Conservation (phyloP, 2,888 invertebrate species). For the Tachina grossa region DNA sequence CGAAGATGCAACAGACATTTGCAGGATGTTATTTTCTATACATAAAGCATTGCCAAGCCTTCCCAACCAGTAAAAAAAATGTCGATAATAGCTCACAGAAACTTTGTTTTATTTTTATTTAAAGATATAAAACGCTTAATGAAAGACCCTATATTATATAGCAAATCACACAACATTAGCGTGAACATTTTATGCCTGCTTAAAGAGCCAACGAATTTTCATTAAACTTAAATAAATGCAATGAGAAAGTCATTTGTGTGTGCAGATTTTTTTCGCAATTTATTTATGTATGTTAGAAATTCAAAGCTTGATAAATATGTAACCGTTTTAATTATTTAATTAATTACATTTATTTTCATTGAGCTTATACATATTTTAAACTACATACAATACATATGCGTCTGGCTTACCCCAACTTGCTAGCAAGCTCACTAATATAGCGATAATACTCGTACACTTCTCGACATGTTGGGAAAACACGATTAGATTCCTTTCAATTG, state of each 20-base stretch:
- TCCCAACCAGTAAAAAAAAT: no score
- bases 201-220: conserved; percentile 30
- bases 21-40: no score
- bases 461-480: conserved; percentile 60
- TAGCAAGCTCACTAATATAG: conserved; percentile 11
- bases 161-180: conserved; percentile 21
- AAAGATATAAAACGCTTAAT: no score
- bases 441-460: conserved; percentile 3
- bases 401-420: neutral
- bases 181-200: conserved; percentile 34
- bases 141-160: neutral
- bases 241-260: neutral
- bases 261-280: conserved; percentile 22
- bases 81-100: no score
- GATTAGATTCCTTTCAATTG: conserved; percentile 62
- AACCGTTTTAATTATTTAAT: conserved; percentile 66
- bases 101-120: no score
- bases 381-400: neutral
- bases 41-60: no score
- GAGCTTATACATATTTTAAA: neutral
- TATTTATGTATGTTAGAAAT: conserved; percentile 43
- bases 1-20: no score
- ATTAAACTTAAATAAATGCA: conserved; percentile 31
- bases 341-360: conserved; percentile 62
- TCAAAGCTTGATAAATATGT: conserved; percentile 57